Percentiles rank a stretch among this genome's conserved stretches.
Conservation (phyloP, 64 coral and sea anemone genomes). For the Actinia tenebrosa region DNA sequence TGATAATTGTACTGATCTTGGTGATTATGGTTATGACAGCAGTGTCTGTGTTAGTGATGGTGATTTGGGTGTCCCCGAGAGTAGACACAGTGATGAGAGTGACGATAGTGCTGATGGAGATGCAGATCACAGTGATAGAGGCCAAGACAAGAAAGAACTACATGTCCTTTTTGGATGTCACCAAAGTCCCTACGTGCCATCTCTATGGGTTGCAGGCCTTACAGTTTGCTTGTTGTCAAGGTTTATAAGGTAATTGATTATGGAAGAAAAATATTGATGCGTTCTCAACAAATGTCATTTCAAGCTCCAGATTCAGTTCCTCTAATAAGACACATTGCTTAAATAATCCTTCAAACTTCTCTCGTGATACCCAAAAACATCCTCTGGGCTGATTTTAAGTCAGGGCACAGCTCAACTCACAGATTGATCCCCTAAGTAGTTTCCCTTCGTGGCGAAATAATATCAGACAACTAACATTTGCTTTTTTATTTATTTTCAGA, state of each 20-base stretch:
- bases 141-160: background rate
- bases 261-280: background rate
- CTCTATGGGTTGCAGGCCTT: background rate
- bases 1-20: background rate
- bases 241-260: background rate
- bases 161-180: background rate
- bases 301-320: no score
- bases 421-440: no score
- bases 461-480: no score
- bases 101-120: background rate
- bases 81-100: background rate
- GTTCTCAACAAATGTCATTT: no score
- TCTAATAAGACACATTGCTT: no score
- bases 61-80: no score
- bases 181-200: background rate
- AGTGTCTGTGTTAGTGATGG: background rate
- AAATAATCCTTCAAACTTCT: no score
- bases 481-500: no score
- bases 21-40: background rate
- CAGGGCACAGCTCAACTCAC: no score
- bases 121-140: background rate
- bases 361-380: no score
- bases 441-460: no score
- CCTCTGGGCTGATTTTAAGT: no score
- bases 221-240: background rate